phyloP scores from a whole-genome alignment of 2,113 vertebrate species.

The Aptenodytes patagonicus region DNA sequence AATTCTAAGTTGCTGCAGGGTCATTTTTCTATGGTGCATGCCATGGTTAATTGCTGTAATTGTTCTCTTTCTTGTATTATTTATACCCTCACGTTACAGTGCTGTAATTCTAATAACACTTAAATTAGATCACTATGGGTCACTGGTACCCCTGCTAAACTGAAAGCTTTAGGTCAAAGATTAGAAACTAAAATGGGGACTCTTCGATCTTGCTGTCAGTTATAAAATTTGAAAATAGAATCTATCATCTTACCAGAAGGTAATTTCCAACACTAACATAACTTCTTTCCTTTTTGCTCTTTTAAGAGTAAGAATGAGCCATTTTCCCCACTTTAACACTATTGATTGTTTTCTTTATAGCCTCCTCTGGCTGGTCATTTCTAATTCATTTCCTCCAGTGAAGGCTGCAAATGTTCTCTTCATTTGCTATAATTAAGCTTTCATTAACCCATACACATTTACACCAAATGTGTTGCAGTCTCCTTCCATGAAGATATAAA shows the following conservation, averaged over 20 bases:
- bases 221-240: not conserved
- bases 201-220: not conserved
- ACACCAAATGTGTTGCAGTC: not conserved
- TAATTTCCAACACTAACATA: not conserved
- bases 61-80: conserved; percentile 47
- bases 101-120: not conserved
- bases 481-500: not conserved
- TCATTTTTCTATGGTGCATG: not conserved
- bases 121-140: conserved; percentile 1
- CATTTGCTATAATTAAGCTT: conserved; percentile 44
- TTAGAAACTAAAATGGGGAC: not conserved
- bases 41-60: conserved; percentile 29
- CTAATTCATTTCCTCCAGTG: not conserved
- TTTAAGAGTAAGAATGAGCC: not conserved
- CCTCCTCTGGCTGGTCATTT: not conserved
- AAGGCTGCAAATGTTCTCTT: not conserved
- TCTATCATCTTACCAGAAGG: not conserved
- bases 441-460: conserved; percentile 25
- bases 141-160: not conserved
- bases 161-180: not conserved
- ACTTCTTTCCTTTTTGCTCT: not conserved
- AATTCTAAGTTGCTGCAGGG: not conserved
- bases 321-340: not conserved
- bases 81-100: not conserved
- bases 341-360: conserved; percentile 27